phyloP scores from a whole-genome alignment of 2,888 invertebrate genomes.

The Trachelus stipa region DNA sequence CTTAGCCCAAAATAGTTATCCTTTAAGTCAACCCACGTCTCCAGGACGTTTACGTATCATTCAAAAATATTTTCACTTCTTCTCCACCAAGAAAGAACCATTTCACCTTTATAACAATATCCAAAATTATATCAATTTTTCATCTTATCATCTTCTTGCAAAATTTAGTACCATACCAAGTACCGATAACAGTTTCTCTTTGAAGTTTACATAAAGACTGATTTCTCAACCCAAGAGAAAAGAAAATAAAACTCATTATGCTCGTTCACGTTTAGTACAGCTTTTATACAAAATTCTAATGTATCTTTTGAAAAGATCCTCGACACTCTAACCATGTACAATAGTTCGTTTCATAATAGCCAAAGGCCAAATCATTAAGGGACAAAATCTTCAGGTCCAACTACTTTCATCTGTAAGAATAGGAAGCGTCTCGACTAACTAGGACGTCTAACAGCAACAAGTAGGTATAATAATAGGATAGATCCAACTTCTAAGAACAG shows the following conservation, averaged over 20 bases:
- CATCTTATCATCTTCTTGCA: background rate
- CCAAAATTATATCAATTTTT: background rate
- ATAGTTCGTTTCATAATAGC: background rate
- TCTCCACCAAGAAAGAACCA: background rate
- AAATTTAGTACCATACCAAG: background rate
- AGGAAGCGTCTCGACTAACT: background rate
- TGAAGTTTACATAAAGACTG: background rate
- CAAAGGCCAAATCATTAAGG: background rate
- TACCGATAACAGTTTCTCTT: background rate
- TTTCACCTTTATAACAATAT: background rate
- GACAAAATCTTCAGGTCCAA: background rate
- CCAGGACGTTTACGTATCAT: background rate
- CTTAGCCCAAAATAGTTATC: background rate
- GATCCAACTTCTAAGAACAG: conserved; percentile 12
- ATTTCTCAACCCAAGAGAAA: background rate
- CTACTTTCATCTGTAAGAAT: background rate
- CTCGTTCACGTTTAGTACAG: background rate
- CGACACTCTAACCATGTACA: background rate
- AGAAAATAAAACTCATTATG: background rate
- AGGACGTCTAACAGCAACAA: background rate
- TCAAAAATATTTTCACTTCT: background rate
- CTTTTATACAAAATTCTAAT: background rate
- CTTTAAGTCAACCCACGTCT: background rate
- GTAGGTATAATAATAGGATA: background rate
- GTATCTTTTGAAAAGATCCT: background rate